phyloP scores from a whole-genome alignment of 2,113 vertebrate species.

The Seriola rivoliana region DNA sequence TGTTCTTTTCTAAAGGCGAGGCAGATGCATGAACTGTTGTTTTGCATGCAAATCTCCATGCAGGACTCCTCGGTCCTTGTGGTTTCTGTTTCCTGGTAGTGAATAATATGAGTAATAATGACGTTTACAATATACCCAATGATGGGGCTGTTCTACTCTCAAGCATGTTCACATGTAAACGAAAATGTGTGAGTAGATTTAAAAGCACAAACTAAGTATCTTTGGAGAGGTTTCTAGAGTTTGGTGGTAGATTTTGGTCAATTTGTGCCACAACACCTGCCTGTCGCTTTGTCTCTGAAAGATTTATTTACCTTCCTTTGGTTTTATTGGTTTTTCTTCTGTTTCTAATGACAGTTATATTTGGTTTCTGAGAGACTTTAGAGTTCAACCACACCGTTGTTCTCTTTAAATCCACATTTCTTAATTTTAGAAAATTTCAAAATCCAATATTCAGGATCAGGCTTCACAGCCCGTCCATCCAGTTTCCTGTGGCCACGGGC shows the following conservation, averaged over 20 bases:
- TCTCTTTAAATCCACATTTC: neutral
- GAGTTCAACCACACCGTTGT: neutral
- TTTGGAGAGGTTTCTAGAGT: conserved; percentile 41
- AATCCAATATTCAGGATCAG: neutral
- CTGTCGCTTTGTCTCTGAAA: neutral
- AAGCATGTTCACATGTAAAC: conserved; percentile 67
- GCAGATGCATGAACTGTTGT: conserved; percentile 93
- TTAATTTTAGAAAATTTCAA: neutral
- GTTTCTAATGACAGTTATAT: neutral
- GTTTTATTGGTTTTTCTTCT: neutral
- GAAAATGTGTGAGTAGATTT: conserved; percentile 65
- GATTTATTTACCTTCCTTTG: too few relatives aligned
- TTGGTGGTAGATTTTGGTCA: conserved; percentile 49
- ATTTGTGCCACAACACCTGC: conserved; percentile 39
- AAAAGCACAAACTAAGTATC: conserved; percentile 69
- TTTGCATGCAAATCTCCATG: conserved; percentile 93
- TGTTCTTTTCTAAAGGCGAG: conserved; percentile 83
- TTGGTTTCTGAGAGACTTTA: too few relatives aligned
- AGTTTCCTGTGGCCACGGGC: neutral
- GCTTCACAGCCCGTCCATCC: neutral
- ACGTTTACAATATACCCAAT: conserved; percentile 44
- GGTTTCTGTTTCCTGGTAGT: conserved; percentile 82
- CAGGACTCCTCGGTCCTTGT: conserved; percentile 82
- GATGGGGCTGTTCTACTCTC: conserved; percentile 54
- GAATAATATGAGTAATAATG: conserved; percentile 55